Base-by-base conservation (phyloP, 2,113 vertebrate genomes). In the Sphaerodactylus townsendi region DNA sequence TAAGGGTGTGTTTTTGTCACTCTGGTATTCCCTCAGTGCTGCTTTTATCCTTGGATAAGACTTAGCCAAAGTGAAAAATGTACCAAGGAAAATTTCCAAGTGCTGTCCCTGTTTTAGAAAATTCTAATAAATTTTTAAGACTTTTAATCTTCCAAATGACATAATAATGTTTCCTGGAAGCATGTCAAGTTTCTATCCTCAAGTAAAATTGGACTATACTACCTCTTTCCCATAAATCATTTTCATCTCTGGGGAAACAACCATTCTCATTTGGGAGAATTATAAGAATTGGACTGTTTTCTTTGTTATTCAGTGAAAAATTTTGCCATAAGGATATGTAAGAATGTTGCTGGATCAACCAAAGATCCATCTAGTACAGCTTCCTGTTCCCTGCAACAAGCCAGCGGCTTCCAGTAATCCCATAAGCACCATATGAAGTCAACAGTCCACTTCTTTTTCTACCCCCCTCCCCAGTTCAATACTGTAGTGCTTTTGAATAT, bases 131-230 rank as follows among this genome's bases (percentile, higher is more conserved):
- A 8, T 19, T 33, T 70, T 82, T 48, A 81, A 81, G 81, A 44
- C 23, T 35, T 59, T 83, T 80, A 79, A 77, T 82, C 76, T 85
- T 87, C 79, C 83, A 41, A 88, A 77, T 37, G 86, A 78, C 25
- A 2, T 39, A 87, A 69, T 66, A 89, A 62, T 41, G 1, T 82
- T 69, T 81, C 75, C 68, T 84, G 59, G 19, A n/a, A 83, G 33
- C 25, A 33, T 85, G 53, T 30, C 65, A 64, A 41, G 19, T 21
- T 76, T 70, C 70, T 65, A 2, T 8, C 2, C 10, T 76, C 8
- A 83, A 74, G 9, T 3, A 1, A 56, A 81, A 76, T 11, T 5
- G 1, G 1, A 84, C 19, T 4, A 48, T 15, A 76, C 14, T 79
- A 9, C 25, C 71, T 75, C 41, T 77, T 83, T 69, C 77, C 59